Base-by-base conservation (phyloP, 2,113 vertebrate genomes). In the Malurus elegans region DNA sequence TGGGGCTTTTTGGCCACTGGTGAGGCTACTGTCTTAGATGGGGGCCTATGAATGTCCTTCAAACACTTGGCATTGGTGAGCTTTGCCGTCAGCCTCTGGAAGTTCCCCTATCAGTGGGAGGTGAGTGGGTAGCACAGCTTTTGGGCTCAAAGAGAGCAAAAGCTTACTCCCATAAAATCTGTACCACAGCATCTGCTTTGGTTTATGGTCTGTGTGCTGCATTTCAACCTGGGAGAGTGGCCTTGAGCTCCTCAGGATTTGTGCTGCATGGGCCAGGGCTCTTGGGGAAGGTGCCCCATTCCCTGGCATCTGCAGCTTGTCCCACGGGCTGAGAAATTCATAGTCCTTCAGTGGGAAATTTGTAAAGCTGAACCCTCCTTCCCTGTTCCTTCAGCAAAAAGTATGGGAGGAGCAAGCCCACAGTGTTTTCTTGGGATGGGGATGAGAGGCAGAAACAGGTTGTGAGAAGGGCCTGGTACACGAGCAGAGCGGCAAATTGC, bases 11-110 rank as follows among this genome's bases (percentile, higher is more conserved):
- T 96, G 87, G 93, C 85, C 81, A 79, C 56, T 79, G 51, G 24
- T 79, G 58, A 90, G 62, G 81, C 94, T 95, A 90, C 93, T 94
- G 87, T 91, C 81, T 96, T 95, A 92, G 84, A 91, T 73, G 90
- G 85, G 94, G 87, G 94, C 79, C 87, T 75, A 4, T 40, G 73
- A 85, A 82, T 2, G 9, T 79, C 87, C 74, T 92, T 94, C 81
- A 95, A 79, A 79, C 2, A 3, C 15, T 76, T 92, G 82, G 71
- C 17, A 2, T 36, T 14, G 28, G 40, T 73, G 21, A n/a, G 12
- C n/a, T 88, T 88, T 90, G 74, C 76, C 0, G 0, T 65, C 72
- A 76, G 72, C 54, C 50, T 80, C 76, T 92, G 84, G 54, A 95
- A 88, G 47, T 62, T 93, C 67, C 69, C 36, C 23, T 81, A 25